These are phyloP conservation scores for Ispidina lecontei DNA, from an alignment of 2,797 vertebrate species.

Conservation along the genomic window DNA sequence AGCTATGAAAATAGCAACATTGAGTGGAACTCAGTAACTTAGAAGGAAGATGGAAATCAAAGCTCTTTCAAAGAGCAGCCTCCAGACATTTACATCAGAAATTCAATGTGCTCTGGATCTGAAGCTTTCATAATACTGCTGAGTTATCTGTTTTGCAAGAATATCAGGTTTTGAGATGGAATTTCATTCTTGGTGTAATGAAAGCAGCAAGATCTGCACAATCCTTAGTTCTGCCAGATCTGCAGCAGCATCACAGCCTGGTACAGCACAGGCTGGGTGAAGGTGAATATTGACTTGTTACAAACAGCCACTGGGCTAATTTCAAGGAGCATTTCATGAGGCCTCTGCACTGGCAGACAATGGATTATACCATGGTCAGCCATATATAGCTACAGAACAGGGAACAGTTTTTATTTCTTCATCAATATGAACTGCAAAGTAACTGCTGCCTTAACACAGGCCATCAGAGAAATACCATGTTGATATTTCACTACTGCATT, in stretches of 20 bases:
- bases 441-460: not conserved
- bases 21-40: not conserved
- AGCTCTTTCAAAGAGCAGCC: slow-evolving; percentile 5
- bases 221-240: not conserved
- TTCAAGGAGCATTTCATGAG: not conserved
- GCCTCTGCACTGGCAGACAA: not conserved
- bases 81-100: slow-evolving; percentile 33
- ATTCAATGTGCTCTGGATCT: not conserved
- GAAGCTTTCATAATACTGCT: not conserved
- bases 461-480: not conserved
- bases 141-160: slow-evolving; percentile 47
- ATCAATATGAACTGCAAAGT: not conserved
- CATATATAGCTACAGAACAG: not conserved
- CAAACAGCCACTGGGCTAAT: not conserved
- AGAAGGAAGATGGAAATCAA: not conserved
- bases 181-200: slow-evolving; percentile 27
- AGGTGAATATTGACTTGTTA: not conserved
- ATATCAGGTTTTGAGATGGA: slow-evolving; percentile 21
- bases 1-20: not conserved
- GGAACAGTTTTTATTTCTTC: not conserved
- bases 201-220: slow-evolving; percentile 12
- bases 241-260: not conserved
- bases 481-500: not conserved
- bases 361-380: not conserved
- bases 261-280: not conserved